Conservation (phyloP, 2,113 vertebrate genomes). For the Tenrec ecaudatus region DNA sequence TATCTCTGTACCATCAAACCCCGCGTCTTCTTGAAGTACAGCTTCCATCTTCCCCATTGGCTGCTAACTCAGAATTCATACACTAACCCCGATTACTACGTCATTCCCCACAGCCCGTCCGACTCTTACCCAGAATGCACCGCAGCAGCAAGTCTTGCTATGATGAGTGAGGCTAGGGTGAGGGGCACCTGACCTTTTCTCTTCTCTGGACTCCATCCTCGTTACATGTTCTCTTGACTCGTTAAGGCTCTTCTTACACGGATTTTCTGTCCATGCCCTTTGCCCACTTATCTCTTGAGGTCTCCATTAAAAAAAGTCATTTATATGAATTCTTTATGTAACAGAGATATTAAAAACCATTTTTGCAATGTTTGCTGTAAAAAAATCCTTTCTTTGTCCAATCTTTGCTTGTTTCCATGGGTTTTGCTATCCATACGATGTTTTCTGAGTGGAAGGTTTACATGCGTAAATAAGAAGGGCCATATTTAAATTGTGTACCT, state of each 20-base stretch:
- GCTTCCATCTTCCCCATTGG: neutral
- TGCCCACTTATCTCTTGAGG: slow-evolving; percentile 53
- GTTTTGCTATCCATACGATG: slow-evolving; percentile 45
- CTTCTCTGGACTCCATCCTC: neutral
- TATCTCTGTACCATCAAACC: neutral
- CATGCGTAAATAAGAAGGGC: slow-evolving; percentile 57
- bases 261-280: slow-evolving; percentile 65
- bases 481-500: slow-evolving; percentile 71
- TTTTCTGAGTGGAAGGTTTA: slow-evolving; percentile 62
- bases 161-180: neutral
- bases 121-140: too few species aligned
- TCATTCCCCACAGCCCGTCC: too few species aligned
- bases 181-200: neutral
- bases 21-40: neutral
- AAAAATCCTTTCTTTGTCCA: slow-evolving; percentile 60
- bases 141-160: neutral
- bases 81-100: neutral
- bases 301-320: slow-evolving; percentile 72
- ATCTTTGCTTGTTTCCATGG: slow-evolving; percentile 64
- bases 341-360: slow-evolving; percentile 71
- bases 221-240: slow-evolving; percentile 33
- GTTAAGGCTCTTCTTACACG: neutral
- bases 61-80: neutral
- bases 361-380: slow-evolving; percentile 61
- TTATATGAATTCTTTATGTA: slow-evolving; percentile 77